phyloP scores from a whole-genome alignment of 2,888 invertebrate genomes.

The Orthonychiurus folsomi region DNA sequence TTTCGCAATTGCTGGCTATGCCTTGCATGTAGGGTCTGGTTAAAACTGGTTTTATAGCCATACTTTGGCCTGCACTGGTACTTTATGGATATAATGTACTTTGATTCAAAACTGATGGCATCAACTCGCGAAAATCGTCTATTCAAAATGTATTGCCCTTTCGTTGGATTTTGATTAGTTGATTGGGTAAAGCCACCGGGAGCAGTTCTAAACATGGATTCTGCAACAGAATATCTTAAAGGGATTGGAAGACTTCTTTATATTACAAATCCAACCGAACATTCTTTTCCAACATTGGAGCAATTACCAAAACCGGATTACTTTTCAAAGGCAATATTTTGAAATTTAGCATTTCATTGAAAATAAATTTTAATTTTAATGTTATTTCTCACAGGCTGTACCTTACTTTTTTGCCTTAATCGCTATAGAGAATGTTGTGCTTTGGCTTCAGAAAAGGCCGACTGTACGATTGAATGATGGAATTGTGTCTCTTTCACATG shows the following conservation, averaged over 20 bases:
- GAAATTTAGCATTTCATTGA: neutral
- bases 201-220: no score
- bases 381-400: neutral
- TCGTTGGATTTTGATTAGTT: no score
- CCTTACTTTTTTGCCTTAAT: neutral
- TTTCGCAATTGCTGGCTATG: no score
- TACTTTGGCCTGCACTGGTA: no score
- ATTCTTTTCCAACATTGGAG: constrained; percentile 1
- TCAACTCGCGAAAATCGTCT: no score
- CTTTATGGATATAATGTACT: no score
- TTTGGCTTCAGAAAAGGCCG: neutral
- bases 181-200: no score
- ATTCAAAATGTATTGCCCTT: no score
- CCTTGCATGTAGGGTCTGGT: no score
- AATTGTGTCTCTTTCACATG: neutral
- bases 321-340: neutral
- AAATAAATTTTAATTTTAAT: neutral
- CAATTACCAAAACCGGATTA: constrained; percentile 4
- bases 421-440: neutral
- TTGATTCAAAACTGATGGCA: no score
- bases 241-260: constrained; percentile 7
- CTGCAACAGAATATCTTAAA: constrained; percentile 2
- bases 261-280: neutral
- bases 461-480: constrained; percentile 1
- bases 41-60: no score